Evolutionary conservation across 2,888 invertebrate species (phyloP).

Genomic region (Brachyptera putata): DNA sequence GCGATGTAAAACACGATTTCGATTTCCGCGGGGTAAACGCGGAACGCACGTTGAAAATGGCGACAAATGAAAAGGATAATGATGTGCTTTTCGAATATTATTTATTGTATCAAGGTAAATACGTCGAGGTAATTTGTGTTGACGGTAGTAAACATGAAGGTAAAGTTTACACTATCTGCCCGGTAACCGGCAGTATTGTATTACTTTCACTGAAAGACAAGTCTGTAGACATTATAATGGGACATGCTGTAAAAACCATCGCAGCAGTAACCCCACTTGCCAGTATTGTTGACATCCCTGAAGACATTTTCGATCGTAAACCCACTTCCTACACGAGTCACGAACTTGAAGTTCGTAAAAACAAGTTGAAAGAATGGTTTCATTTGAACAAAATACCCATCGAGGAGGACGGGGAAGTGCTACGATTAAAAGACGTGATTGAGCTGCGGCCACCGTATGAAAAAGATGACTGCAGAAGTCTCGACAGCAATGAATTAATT

Average conservation of each 20-base stretch:
- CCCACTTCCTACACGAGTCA: conserved; percentile 9
- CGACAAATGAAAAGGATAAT: background rate
- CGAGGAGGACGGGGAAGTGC: conserved; percentile 40
- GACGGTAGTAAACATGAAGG: conserved; percentile 18
- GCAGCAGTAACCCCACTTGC: background rate
- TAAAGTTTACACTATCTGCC: conserved; percentile 28
- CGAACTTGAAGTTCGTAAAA: conserved; percentile 28
- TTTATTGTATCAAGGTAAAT: conserved; percentile 25
- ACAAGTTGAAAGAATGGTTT: conserved; percentile 42
- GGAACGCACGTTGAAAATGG: conserved; percentile 33
- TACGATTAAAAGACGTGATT: conserved; percentile 43
- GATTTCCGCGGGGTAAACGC: too few species aligned
- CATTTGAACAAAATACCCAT: conserved; percentile 42
- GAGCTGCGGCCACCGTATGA: conserved; percentile 44
- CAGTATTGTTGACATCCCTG: background rate
- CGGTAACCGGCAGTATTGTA: conserved; percentile 23
- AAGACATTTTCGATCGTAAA: conserved; percentile 3
- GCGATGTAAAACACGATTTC: too few species aligned
- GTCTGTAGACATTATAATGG: conserved; percentile 21
- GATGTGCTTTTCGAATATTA: too few species aligned
- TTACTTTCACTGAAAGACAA: conserved; percentile 15
- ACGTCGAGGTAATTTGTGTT: conserved; percentile 14
- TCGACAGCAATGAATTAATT: conserved; percentile 44
- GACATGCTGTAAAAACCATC: conserved; percentile 24
- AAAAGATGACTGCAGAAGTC: conserved; percentile 39